These are phyloP conservation scores for Ibycter americanus DNA, from an alignment of 2,797 vertebrate species.

Conservation along the genomic window DNA sequence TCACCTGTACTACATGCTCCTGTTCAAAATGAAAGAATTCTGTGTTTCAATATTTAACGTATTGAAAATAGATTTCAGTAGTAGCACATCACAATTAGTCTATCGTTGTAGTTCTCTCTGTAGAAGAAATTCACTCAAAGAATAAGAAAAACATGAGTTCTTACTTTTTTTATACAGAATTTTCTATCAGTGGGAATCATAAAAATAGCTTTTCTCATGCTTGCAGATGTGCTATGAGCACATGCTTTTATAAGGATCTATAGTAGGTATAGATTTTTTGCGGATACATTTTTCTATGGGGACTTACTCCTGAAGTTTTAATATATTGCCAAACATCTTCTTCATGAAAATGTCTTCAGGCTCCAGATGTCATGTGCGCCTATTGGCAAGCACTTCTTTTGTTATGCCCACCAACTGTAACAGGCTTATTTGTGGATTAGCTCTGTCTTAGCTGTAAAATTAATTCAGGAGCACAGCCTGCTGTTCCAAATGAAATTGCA, in stretches of 20 bases:
- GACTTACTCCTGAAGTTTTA: background rate
- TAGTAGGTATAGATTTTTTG: background rate
- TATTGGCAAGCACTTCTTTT: slow-evolving; percentile 58
- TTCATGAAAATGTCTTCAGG: background rate
- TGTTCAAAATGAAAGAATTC: background rate
- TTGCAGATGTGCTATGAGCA: background rate
- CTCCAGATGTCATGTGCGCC: slow-evolving; percentile 1
- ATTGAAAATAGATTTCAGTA: background rate
- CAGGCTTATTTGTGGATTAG: slow-evolving; percentile 63
- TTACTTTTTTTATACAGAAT: background rate
- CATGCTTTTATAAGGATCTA: background rate
- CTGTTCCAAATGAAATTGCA: slow-evolving; percentile 35
- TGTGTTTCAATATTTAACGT: background rate
- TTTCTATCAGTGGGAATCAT: background rate
- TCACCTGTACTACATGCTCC: background rate
- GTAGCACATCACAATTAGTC: background rate
- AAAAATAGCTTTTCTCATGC: background rate
- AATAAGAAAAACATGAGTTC: background rate
- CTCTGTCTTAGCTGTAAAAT: slow-evolving; percentile 58
- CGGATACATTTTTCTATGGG: background rate
- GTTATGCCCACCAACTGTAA: slow-evolving; percentile 21
- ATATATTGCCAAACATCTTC: background rate
- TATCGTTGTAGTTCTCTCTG: background rate
- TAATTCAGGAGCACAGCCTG: slow-evolving; percentile 62
- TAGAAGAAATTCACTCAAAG: background rate